A percentile compares a stretch with the other conserved stretches of the same genome.
Conservation (phyloP, 2,113 vertebrate species). For the Sakesphorus luctuosus region DNA sequence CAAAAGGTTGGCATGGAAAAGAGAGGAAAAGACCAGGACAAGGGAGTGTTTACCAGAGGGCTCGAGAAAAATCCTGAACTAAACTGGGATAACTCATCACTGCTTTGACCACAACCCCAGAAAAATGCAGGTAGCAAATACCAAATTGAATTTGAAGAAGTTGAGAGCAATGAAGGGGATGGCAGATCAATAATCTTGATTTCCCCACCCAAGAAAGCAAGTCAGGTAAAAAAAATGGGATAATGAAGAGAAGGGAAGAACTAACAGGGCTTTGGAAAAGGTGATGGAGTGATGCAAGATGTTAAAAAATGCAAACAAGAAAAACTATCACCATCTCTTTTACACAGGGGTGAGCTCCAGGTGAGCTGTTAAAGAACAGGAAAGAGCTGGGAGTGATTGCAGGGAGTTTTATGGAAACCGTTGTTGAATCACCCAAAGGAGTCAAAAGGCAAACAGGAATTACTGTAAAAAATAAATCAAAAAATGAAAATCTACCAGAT, state of each 20-base stretch:
- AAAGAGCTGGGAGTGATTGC: background rate
- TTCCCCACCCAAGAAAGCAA: background rate
- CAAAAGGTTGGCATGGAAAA: background rate
- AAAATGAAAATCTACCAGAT: background rate
- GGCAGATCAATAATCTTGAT: background rate
- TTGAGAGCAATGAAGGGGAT: background rate
- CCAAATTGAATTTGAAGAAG: background rate
- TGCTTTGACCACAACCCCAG: background rate
- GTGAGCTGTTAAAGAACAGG: background rate
- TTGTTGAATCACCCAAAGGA: background rate
- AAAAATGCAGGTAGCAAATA: background rate
- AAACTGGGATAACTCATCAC: background rate
- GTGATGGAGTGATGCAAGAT: background rate
- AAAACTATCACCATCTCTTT: background rate
- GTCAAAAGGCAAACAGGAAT: background rate
- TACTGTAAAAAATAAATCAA: background rate
- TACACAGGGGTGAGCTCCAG: background rate
- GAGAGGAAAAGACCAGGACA: background rate
- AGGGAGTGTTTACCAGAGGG: background rate
- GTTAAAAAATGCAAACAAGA: background rate
- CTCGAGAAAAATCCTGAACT: background rate
- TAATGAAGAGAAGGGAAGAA: background rate
- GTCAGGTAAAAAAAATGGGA: background rate
- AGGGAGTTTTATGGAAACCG: background rate
- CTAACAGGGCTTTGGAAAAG: background rate